Evolutionary conservation across 2,113 vertebrate species (phyloP), one percentile per base, ranked within the genome.

Genomic region (Cephalopterus ornatus): DNA sequence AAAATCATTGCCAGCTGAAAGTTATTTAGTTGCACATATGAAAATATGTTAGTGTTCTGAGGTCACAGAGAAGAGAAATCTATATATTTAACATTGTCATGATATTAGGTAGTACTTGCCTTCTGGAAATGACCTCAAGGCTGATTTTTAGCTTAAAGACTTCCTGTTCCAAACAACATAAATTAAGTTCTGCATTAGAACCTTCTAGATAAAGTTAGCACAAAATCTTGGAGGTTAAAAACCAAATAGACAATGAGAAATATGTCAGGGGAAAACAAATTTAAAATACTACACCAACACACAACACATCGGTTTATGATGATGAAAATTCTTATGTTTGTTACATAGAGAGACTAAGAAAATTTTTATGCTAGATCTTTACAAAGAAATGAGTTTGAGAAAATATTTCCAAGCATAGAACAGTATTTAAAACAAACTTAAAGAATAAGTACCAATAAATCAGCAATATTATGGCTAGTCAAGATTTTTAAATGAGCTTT

Each of bases 1-100:
- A 85, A 84, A 91, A 81, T 72, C n/a, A 89, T 84, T 84, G 47
- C 75, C 79, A 94, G 21, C 8, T 92, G 59, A 63, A 96, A 67
- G 63, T 70, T 83, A 70, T 58, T 92, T 86, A 80, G 50, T 53
- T 84, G 19, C 8, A 27, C n/a, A 52, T 80, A 88, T 8, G 11
- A 96, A 95, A 92, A 71, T 77, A 49, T 3, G 3, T 33, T 77
- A 32, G 7, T 47, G 4, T 94, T 89, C 65, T 77, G 46, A 85
- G 42, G 35, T 63, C 71, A 55, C 3, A 84, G 22, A 44, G 49
- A 82, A 88, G 6, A 81, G 3, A 74, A 18, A 26, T 20, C 23
- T 71, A 17, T 71, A 23, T 76, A 63, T 80, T 73, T 73, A 88
- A 79, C 18, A 74, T 15, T 24, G 13, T 18, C 5, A 5, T 26